Evolutionary conservation across 2,113 vertebrate species (phyloP).

Genomic region (Jacana jacana): DNA sequence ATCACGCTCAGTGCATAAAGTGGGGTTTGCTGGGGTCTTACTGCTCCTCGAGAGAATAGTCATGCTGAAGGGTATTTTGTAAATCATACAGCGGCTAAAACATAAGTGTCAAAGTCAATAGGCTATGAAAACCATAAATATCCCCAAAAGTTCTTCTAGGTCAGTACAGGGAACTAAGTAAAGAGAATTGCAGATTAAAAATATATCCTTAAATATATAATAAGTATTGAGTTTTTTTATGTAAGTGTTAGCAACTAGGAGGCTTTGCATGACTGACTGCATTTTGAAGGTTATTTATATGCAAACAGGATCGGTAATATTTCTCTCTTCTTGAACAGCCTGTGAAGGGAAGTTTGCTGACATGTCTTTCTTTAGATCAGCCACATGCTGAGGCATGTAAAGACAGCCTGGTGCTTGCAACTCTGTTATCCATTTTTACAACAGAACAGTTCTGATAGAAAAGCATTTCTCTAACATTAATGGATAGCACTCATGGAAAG

Average conservation of each 20-base stretch:
- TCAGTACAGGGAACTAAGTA: neutral
- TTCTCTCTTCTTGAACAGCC: neutral
- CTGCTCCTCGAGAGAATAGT: neutral
- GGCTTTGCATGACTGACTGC: neutral
- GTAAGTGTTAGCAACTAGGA: neutral
- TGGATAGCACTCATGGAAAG: neutral
- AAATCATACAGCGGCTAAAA: neutral
- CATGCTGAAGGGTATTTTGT: neutral
- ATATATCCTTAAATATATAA: neutral
- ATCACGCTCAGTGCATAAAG: neutral
- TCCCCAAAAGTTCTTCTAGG: neutral
- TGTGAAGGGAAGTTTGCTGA: neutral
- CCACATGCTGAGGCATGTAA: accelerated
- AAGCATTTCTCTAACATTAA: neutral
- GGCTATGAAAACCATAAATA: neutral
- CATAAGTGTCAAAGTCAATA: neutral
- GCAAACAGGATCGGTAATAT: neutral
- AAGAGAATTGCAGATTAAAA: neutral
- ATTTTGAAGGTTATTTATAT: neutral
- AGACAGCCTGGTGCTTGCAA: neutral
- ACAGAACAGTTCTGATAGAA: neutral
- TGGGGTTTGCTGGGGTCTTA: neutral
- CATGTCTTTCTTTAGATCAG: neutral
- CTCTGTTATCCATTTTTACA: neutral
- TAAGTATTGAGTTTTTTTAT: neutral